These are phyloP conservation scores for Engraulis encrasicolus DNA, from an alignment of 2,113 vertebrate genomes.

Conservation along the genomic window DNA sequence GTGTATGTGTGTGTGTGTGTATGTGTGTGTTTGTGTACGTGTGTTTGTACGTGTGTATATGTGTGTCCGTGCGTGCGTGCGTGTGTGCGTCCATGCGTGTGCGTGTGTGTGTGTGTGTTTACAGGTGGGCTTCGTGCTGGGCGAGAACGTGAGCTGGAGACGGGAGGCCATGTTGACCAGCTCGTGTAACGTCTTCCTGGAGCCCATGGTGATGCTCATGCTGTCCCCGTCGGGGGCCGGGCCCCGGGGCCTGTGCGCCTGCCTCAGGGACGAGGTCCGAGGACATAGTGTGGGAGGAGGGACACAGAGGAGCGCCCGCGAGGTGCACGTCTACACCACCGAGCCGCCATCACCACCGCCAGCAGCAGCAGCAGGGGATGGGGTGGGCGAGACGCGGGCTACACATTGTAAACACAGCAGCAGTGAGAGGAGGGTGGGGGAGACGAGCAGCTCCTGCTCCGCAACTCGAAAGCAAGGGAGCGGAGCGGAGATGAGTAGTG, in stretches of 20 bases:
- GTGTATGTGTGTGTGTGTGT: too few relatives aligned
- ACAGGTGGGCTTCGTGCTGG: constrained; percentile 67
- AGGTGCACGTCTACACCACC: background rate
- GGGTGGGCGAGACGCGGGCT: too few relatives aligned
- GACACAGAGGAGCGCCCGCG: background rate
- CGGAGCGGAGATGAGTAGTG: too few relatives aligned
- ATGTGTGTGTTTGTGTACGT: too few relatives aligned
- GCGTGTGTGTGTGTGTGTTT: too few relatives aligned
- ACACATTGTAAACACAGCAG: too few relatives aligned
- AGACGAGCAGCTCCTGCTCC: too few relatives aligned
- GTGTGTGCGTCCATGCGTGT: too few relatives aligned
- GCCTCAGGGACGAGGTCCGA: constrained; percentile 57
- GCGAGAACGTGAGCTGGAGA: constrained; percentile 67
- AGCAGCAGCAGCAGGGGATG: background rate
- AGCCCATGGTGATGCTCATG: constrained; percentile 78
- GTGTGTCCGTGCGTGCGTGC: too few relatives aligned
- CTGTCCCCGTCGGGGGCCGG: constrained; percentile 65
- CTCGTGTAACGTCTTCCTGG: constrained; percentile 78
- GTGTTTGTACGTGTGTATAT: too few relatives aligned
- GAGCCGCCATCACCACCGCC: background rate
- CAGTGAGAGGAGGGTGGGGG: too few relatives aligned
- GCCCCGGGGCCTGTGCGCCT: constrained; percentile 58
- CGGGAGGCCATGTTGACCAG: constrained; percentile 70
- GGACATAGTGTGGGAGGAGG: background rate
- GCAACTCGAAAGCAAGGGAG: too few relatives aligned